Conservation (phyloP, 1,140 invertebrate genomes). For the Archivesica marissinica region DNA sequence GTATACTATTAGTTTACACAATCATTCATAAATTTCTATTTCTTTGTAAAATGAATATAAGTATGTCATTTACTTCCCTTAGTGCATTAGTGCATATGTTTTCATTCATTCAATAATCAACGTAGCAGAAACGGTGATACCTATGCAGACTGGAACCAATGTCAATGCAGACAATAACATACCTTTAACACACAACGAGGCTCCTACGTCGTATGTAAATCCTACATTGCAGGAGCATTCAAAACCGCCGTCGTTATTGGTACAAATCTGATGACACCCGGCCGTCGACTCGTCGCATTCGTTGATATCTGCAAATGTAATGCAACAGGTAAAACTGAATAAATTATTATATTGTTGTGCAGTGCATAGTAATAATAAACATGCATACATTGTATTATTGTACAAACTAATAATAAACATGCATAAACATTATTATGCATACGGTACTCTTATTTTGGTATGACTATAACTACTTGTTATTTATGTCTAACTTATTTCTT, state of each 20-base stretch:
- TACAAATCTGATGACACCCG: slow-evolving; percentile 40
- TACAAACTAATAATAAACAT: background rate
- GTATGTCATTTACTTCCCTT: too few species aligned
- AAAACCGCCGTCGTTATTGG: slow-evolving; percentile 28
- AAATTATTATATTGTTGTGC: background rate
- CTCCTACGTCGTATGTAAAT: background rate
- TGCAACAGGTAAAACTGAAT: background rate
- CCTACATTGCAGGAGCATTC: slow-evolving; percentile 39
- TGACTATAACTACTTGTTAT: background rate
- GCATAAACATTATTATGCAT: background rate
- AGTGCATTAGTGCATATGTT: too few species aligned
- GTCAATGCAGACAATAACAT: too few species aligned
- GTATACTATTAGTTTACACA: too few species aligned
- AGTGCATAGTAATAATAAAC: background rate
- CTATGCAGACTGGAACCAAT: too few species aligned
- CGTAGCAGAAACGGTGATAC: too few species aligned
- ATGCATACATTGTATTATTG: background rate
- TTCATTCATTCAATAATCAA: too few species aligned
- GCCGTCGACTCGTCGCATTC: slow-evolving; percentile 1
- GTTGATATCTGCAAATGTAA: slow-evolving; percentile 36
- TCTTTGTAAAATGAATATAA: too few species aligned
- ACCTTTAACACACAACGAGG: slow-evolving; percentile 15
- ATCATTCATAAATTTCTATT: too few species aligned
- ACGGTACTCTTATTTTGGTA: background rate
- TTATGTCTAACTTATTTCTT: background rate